Conservation (phyloP, 2,888 invertebrate genomes). For the Marasmarcha lunaedactyla region DNA sequence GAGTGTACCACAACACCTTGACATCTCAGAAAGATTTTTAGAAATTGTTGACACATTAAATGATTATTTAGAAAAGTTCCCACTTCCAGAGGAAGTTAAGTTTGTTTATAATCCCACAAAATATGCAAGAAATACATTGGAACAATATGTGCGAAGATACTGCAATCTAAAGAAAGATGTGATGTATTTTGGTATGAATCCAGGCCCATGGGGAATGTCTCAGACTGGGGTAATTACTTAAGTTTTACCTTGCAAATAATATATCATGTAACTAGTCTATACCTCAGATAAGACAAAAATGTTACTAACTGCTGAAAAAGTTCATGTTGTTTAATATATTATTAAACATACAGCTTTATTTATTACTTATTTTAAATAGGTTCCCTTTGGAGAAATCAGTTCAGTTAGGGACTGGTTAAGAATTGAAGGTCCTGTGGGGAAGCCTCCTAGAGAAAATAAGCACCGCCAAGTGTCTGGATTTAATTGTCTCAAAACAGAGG, state of each 20-base stretch:
- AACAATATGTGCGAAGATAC: constrained; percentile 79
- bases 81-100: constrained; percentile 67
- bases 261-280: too few species aligned
- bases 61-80: constrained; percentile 45
- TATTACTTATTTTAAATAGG: constrained; percentile 46
- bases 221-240: constrained; percentile 82
- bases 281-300: too few species aligned
- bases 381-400: constrained; percentile 90
- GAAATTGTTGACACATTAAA: constrained; percentile 47
- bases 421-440: constrained; percentile 76
- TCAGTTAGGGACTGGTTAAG: constrained; percentile 83
- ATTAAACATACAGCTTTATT: too few species aligned
- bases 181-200: constrained; percentile 94
- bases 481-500: constrained; percentile 53
- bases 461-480: constrained; percentile 82
- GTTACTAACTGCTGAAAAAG: too few species aligned
- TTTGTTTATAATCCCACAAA: constrained; percentile 87
- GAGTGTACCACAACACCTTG: too few species aligned
- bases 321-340: too few species aligned
- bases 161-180: constrained; percentile 76
- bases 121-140: constrained; percentile 85
- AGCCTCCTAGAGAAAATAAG: constrained; percentile 77
- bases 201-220: constrained; percentile 97
- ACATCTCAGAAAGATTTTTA: constrained; percentile 35
- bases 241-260: too few species aligned